Evolutionary conservation across 2,113 vertebrate genomes (phyloP).

Genomic region (Pontoporia blainvillei): DNA sequence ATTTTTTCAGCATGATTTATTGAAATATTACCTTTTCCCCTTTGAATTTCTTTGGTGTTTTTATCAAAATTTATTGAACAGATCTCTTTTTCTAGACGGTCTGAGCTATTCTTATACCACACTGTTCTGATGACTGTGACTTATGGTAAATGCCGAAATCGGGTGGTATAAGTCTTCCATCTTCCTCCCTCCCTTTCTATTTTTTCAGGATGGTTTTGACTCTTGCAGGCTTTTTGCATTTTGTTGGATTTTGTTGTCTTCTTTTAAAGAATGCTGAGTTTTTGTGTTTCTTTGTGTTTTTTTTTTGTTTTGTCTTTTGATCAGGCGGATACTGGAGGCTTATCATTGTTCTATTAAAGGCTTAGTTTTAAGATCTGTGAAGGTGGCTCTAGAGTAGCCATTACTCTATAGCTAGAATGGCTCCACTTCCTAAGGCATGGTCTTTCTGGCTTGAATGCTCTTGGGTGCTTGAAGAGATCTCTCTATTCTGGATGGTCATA

Average conservation of each 20-base stretch:
- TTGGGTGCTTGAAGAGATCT: background rate
- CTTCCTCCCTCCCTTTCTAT: background rate
- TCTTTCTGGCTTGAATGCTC: background rate
- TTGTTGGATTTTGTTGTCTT: slow-evolving; percentile 3
- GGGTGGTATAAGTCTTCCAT: background rate
- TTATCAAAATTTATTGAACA: background rate
- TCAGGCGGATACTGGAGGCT: background rate
- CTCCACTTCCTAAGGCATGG: background rate
- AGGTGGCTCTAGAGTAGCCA: background rate
- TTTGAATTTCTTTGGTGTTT: background rate
- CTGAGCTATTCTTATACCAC: background rate
- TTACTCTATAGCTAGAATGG: background rate
- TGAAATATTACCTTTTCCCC: background rate
- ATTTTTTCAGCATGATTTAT: background rate
- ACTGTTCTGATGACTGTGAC: background rate
- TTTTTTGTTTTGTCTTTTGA: background rate
- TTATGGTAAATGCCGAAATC: background rate
- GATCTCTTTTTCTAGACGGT: background rate
- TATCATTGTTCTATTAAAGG: background rate
- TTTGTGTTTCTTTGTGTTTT: background rate
- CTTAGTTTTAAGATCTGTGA: background rate
- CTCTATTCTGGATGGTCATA: background rate
- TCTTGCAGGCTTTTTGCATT: background rate
- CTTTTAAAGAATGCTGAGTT: background rate
- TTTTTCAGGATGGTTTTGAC: background rate